Evolutionary conservation across 2,797 vertebrate species (phyloP), one percentile per base, ranked within the genome.

Genomic region (Mormyrus proboscirostris): DNA sequence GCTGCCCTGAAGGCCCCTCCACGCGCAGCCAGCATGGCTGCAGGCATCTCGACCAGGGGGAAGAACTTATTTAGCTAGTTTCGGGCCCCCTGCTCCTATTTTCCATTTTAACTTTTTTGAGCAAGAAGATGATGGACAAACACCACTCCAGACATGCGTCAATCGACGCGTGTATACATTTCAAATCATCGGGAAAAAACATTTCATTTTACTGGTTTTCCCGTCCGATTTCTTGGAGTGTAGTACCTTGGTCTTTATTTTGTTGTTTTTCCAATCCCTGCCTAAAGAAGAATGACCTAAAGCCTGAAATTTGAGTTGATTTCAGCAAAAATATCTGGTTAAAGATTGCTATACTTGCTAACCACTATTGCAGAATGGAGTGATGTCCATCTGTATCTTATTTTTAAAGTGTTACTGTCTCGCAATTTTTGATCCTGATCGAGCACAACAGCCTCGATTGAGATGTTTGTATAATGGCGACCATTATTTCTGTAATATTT

Each of bases 1-100:
- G 0, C 92, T 98, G 90, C 97, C 96, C 59, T 87, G 29, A 89
- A 4, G 19, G 16, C 12, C 19, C 44, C 25, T 86, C 51, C 16
- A 0, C 3, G 4, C 7, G 51, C 22, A 3, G 47, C n/a, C n/a
- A 25, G 44, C n/a, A 9, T 8, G 16, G 76, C 41, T 44, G 76
- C 16, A n/a, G 14, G 38, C 41, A n/a, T 47, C 19, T 2, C 6
- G 16, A 44, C 7, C 16, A n/a, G 33, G 33, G 76, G 2, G 1
- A 47, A 47, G 22, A 65, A 65, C 59, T 22, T 16, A 8, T n/a
- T 65, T 10, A 22, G n/a, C n/a, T 65, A 10, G 76, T 9, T 79
- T 7, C 33, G 38, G 73, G 73, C 29, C 29, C 29, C 65, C 3
- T 16, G 3, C 65, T 76, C 29, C 69, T 16, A 14, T 76, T 73